Conservation (phyloP, 1,140 invertebrate genomes). For the Aphelinus certus region DNA sequence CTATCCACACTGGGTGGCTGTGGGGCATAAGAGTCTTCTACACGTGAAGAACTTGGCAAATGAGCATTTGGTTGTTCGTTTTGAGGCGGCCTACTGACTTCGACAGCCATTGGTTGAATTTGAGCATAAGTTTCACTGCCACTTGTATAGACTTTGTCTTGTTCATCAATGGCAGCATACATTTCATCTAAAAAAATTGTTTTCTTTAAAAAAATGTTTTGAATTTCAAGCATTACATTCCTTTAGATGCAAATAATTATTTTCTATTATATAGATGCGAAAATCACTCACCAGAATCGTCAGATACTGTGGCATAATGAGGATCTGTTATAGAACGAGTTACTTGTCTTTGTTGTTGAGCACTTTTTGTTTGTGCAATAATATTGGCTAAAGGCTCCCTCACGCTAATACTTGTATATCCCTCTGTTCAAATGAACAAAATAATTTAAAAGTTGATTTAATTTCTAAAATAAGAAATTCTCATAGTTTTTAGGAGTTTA, state of each 20-base stretch:
- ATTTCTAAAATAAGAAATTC: neutral
- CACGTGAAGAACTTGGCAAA: slow-evolving; percentile 43
- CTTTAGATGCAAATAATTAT: slow-evolving; percentile 31
- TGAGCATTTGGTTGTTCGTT: slow-evolving; percentile 58
- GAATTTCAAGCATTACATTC: slow-evolving; percentile 40
- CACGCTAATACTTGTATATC: slow-evolving; percentile 91
- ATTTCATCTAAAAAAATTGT: slow-evolving; percentile 76
- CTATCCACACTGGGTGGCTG: slow-evolving; percentile 71
- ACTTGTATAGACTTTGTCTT: slow-evolving; percentile 77
- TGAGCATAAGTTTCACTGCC: slow-evolving; percentile 90
- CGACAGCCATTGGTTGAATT: slow-evolving; percentile 74
- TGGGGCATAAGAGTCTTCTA: slow-evolving; percentile 57
- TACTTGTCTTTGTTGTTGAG: slow-evolving; percentile 63
- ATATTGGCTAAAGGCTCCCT: slow-evolving; percentile 84
- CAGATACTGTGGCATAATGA: slow-evolving; percentile 85
- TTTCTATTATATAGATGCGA: neutral
- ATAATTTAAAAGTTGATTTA: neutral
- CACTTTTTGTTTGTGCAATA: slow-evolving; percentile 68
- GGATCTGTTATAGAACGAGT: slow-evolving; percentile 70
- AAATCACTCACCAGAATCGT: slow-evolving; percentile 76
- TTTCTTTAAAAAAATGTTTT: slow-evolving; percentile 3
- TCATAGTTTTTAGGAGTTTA: neutral
- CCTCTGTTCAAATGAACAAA: slow-evolving; percentile 69
- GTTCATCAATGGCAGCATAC: slow-evolving; percentile 89
- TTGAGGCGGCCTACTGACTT: slow-evolving; percentile 62